Percentiles rank a stretch among this genome's conserved stretches.
Evolutionary conservation across 2,888 invertebrate genomes (phyloP).

Genomic region (Hypolimnas misippus): DNA sequence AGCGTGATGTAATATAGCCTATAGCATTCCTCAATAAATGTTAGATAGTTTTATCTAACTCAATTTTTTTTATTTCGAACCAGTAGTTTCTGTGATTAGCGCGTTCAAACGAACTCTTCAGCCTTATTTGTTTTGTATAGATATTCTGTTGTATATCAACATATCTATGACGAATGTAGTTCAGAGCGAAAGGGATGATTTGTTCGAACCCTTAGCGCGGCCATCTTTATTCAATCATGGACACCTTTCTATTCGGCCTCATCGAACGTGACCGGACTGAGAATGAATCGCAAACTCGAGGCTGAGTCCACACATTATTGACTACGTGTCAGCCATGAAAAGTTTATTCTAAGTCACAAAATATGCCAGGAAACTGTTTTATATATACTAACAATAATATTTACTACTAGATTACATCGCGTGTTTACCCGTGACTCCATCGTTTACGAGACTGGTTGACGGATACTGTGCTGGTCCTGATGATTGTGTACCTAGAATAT

Average conservation of each 20-base stretch:
- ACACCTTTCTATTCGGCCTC: conserved; percentile 65
- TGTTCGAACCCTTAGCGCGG: conserved; percentile 45
- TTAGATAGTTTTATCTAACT: too few species aligned
- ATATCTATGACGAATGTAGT: background rate
- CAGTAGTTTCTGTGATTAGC: too few species aligned
- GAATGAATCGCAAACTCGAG: conserved; percentile 12
- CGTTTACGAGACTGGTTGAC: too few species aligned
- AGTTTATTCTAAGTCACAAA: conserved; percentile 12
- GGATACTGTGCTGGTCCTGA: too few species aligned
- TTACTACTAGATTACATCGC: background rate
- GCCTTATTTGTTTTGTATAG: too few species aligned
- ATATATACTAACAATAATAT: background rate
- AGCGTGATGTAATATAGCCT: too few species aligned
- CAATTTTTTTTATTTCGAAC: too few species aligned
- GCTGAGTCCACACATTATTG: conserved; percentile 29
- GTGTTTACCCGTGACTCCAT: too few species aligned
- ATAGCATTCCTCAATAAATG: too few species aligned
- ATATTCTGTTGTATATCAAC: too few species aligned
- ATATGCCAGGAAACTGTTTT: background rate
- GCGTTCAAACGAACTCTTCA: too few species aligned
- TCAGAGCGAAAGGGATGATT: conserved; percentile 38
- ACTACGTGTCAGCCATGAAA: conserved; percentile 29
- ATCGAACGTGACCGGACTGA: conserved; percentile 60
- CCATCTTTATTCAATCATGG: conserved; percentile 74
- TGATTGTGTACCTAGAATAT: too few species aligned